Evolutionary conservation across 2,797 vertebrate species (phyloP).

Genomic region (Eidolon dupreanum): DNA sequence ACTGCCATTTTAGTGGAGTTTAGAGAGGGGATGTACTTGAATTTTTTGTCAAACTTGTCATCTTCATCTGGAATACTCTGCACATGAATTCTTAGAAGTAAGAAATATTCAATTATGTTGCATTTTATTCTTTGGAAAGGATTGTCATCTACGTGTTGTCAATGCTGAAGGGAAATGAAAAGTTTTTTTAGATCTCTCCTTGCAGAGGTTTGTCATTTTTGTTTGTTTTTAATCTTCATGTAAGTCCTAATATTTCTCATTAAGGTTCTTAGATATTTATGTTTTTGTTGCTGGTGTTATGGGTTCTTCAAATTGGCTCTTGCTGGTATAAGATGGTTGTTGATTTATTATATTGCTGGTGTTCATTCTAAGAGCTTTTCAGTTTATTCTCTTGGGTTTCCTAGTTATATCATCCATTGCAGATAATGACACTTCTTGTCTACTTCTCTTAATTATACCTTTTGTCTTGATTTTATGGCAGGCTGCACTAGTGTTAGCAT

Average conservation of each 20-base stretch:
- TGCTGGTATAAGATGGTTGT: not conserved
- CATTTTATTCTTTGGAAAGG: not conserved
- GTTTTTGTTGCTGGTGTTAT: not conserved
- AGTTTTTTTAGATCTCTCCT: not conserved
- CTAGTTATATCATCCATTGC: not conserved
- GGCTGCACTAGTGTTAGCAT: slow-evolving; percentile 16
- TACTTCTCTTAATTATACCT: slow-evolving; percentile 47
- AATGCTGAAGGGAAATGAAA: not conserved
- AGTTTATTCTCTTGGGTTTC: slow-evolving; percentile 5
- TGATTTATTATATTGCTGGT: slow-evolving; percentile 30
- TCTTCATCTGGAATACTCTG: not conserved
- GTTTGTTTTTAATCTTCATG: not conserved
- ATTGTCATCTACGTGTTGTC: not conserved
- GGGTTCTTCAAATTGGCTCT: slow-evolving; percentile 16
- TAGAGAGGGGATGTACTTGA: not conserved
- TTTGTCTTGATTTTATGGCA: slow-evolving; percentile 46
- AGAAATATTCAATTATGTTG: not conserved
- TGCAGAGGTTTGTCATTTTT: not conserved
- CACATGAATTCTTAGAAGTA: not conserved
- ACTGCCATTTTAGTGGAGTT: not conserved
- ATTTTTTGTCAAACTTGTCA: not conserved
- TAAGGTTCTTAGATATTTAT: not conserved
- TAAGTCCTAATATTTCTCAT: not conserved
- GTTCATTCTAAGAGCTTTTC: slow-evolving; percentile 24
- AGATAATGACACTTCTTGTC: not conserved